phyloP scores from a whole-genome alignment of 2,113 vertebrate genomes.

The Cebidichthys violaceus region DNA sequence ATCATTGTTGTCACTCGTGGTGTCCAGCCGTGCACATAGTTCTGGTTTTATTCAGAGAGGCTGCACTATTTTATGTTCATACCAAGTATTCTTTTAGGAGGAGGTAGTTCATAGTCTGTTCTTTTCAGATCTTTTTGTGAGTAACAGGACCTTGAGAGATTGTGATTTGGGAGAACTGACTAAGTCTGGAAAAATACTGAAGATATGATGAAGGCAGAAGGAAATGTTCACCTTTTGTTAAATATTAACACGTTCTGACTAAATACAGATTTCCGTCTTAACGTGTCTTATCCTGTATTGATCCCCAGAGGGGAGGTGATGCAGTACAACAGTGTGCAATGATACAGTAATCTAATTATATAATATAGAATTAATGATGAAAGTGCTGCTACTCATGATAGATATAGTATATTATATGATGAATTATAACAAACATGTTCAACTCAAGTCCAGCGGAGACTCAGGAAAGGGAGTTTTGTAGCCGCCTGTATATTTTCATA shows the following conservation, averaged over 20 bases:
- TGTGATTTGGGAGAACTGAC: background rate
- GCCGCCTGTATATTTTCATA: background rate
- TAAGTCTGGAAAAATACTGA: background rate
- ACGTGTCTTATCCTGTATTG: background rate
- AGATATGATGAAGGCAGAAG: background rate
- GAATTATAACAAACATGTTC: background rate
- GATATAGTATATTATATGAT: background rate
- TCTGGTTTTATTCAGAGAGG: background rate
- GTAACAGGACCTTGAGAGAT: background rate
- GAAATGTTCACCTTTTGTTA: background rate
- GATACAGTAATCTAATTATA: background rate
- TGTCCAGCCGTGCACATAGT: background rate
- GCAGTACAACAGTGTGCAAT: background rate
- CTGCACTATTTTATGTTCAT: background rate
- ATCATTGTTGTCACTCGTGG: background rate
- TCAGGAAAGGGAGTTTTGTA: background rate
- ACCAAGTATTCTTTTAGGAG: background rate
- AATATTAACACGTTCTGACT: background rate
- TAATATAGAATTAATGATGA: background rate
- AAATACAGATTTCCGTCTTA: background rate
- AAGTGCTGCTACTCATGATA: background rate
- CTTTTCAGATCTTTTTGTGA: too few relatives aligned
- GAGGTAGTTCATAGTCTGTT: background rate
- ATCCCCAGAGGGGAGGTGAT: background rate
- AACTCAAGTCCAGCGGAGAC: background rate